Evolutionary conservation across 2,888 invertebrate species (phyloP), one percentile per base, ranked within the genome.

Genomic region (Cosmia pyralina): DNA sequence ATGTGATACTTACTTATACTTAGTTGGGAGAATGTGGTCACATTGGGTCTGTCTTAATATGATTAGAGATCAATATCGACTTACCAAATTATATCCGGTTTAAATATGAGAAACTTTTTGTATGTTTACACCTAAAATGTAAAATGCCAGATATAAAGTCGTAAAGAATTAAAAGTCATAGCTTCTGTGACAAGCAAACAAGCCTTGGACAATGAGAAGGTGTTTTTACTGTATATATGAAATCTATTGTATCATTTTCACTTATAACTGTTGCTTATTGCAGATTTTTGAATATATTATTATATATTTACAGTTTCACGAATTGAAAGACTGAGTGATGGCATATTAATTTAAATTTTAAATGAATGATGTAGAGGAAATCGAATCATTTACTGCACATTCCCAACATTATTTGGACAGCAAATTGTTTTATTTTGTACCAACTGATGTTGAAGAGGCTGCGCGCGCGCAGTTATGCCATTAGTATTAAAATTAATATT

Each of bases 291-390:
- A 85, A 91, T 90, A 88, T 90, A 87, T 90, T 90, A 87, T 89
- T 88, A 85, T 90, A 89, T 91, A 89, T 90, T 88, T 89, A 90
- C 89, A 90, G 88, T 90, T 92, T 91, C 90, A 92, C 90, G 88
- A 91, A 94, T 90, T 90, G 92, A 92, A 95, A 95, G 95, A 95
- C 95, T 95, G 95, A 95, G 88, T 90, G 92, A 90, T 92, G 92
- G 92, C 92, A 92, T 93, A 89, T 92, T 92, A 92, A 84, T 89
- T 91, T 92, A 84, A 87, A 87, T 82, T 89, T 91, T 92, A 84
- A 87, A 87, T 82, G 84, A 83, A 86, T 87, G 82, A 88, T 87
- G 75, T 86, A 86, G 78, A 75, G 86, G 72, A 76, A 79, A 85
- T 77, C 46, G 60, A 79, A 84, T 76, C 64, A 83, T 84, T 83